Base-by-base conservation (phyloP, 2,888 invertebrate species). In the Charanyca ferruginea region DNA sequence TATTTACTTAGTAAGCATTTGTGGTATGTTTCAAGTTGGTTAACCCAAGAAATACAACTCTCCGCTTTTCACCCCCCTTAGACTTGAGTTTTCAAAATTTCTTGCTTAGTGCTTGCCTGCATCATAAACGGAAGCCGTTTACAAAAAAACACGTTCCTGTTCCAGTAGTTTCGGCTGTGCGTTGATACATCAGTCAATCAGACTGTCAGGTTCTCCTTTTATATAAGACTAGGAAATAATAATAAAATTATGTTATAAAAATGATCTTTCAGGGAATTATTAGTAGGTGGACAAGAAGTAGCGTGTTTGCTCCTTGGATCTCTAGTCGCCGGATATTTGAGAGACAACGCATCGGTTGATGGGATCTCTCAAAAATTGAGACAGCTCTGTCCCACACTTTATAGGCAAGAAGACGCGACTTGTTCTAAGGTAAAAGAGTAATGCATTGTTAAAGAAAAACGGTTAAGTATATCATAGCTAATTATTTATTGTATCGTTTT, bases 281-380 rank as follows among this genome's bases (percentile, higher is more conserved):
- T 98, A 65, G 96, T 98, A 45, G 97, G 97, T 75, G 98, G 98
- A 0, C 97, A 97, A 87, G 98, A 96, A 83, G 94, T 96, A 13
- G 95, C 95, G 1, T 93, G 94, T 41, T 93, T 97, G 68, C 95
- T 99, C 20, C 97, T 99, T 23, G 97, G 98, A 42, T 97, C 98
- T 53, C 94, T 99, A 16, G 98, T 99, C 57, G 98, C 98, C 81
- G 97, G 98, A 66, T 99, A 99, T 93, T 96, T 99, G 20, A 98
- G 98, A 64, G 99, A 99, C 90, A 98, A 99, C 89, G 99, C 99
- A 0, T 98, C 98, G 1, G 98, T 99, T 2, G 98, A 98, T 88
- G 97, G 98, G 1, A 98, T 99, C 72, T 99, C 98, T 69, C 96
- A 96, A 25, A 98, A 98, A 87, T 93, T 99, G 61, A 96, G 99